Base-by-base conservation (phyloP, 2,113 vertebrate species). In the Actenoides hombroni region DNA sequence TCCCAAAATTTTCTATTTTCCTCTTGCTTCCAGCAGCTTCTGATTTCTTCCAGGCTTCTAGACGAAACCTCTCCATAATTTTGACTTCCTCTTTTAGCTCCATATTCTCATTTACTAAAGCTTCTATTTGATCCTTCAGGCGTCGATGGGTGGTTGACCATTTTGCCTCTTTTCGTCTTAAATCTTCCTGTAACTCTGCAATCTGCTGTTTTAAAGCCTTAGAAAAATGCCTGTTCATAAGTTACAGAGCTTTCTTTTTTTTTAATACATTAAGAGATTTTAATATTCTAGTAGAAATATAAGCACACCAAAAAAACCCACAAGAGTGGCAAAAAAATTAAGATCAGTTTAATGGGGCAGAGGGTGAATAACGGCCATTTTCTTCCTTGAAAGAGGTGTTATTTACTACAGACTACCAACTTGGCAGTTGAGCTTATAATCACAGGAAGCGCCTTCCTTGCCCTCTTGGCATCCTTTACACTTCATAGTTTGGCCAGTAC, bases 171-270 rank as follows among this genome's bases (percentile, higher is more conserved):
- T 98, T 98, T 84, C 97, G 97, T 97, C 97, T 99, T 91, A 99
- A 77, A 95, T 99, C 99, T 96, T 99, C 99, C 97, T 99, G 99
- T 95, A 99, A 96, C 37, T 98, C 98, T 94, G 96, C 96, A 84
- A 99, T 95, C 97, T 99, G 99, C 97, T 98, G 98, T 93, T 98
- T 99, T 96, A 99, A 95, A 92, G 81, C 95, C 99, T 99, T 93
- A 24, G 69, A 68, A 92, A 92, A 85, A 91, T 51, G 12, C 33
- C 44, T 7, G 2, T 59, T 93, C 60, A 64, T 26, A 69, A 74
- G 35, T 40, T 11, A 29, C 31, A 86, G 17, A 40, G 17, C 39
- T 84, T 60, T 51, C 8, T 35, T 67, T 64, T 75, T 40, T 75
- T 80, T 68, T 37, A 57, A 75, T 48, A n/a, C 5, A 64, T 49